phyloP scores from a whole-genome alignment of 2,113 vertebrate genomes.

The Chroicocephalus ridibundus region DNA sequence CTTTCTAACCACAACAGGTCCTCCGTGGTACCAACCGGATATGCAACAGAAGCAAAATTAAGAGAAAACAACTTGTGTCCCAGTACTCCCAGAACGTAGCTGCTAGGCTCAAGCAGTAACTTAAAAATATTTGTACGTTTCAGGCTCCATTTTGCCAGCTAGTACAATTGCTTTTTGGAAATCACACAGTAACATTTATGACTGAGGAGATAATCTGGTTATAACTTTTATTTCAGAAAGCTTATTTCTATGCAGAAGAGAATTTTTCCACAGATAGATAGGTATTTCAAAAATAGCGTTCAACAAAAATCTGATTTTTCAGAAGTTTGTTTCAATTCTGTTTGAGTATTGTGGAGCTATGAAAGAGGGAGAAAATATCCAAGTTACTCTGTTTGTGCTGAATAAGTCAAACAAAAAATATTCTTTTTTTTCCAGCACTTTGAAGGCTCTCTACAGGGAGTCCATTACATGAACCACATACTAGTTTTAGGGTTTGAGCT shows the following conservation, averaged over 20 bases:
- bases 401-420: neutral
- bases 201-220: neutral
- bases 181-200: neutral
- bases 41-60: neutral
- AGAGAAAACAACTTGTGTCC: neutral
- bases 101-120: neutral
- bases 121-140: neutral
- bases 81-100: neutral
- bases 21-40: neutral
- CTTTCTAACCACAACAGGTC: neutral
- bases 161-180: neutral
- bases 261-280: neutral
- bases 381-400: neutral
- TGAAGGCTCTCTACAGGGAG: neutral
- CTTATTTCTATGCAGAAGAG: neutral
- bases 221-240: neutral
- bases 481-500: neutral
- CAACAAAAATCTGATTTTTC: neutral
- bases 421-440: neutral
- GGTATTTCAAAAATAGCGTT: neutral
- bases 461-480: neutral
- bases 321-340: neutral
- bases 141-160: neutral
- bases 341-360: neutral
- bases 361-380: neutral